A percentile compares a stretch with the other conserved stretches of the same genome.
phyloP scores from a whole-genome alignment of 2,888 invertebrate species.

The Dryobotodes eremita region DNA sequence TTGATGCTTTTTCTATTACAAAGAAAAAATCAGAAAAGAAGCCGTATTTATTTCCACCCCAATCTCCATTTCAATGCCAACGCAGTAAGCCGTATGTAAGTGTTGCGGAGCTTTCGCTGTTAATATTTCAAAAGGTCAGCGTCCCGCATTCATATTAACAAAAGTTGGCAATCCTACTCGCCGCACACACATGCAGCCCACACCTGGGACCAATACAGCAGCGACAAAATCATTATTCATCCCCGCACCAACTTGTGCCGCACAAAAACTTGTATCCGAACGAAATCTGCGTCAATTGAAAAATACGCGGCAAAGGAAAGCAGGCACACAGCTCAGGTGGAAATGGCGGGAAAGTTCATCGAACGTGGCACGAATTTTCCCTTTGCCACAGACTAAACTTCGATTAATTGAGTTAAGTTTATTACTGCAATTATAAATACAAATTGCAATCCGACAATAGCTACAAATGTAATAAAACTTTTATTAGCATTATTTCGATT shows the following conservation, averaged over 20 bases:
- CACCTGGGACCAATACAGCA: constrained; percentile 72
- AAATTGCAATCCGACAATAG: constrained; percentile 38
- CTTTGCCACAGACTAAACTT: constrained; percentile 72
- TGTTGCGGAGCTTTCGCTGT: constrained; percentile 37
- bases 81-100: constrained; percentile 43
- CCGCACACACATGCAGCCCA: constrained; percentile 57
- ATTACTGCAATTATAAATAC: constrained; percentile 37
- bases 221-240: constrained; percentile 76
- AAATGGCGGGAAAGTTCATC: constrained; percentile 78
- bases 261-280: constrained; percentile 69
- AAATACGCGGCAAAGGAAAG: constrained; percentile 60
- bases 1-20: background rate
- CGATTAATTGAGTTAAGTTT: constrained; percentile 59
- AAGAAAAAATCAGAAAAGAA: constrained; percentile 4
- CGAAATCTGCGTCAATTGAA: constrained; percentile 65
- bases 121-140: constrained; percentile 54
- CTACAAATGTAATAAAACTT: constrained; percentile 28
- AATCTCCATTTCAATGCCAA: constrained; percentile 36
- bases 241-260: constrained; percentile 60
- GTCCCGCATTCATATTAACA: constrained; percentile 59
- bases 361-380: constrained; percentile 73
- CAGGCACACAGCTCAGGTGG: constrained; percentile 61
- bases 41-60: background rate
- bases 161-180: constrained; percentile 53
- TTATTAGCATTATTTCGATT: constrained; percentile 17